Evolutionary conservation across 2,113 vertebrate species (phyloP), one percentile per base, ranked within the genome.

Genomic region (Pelvicachromis taeniatus): DNA sequence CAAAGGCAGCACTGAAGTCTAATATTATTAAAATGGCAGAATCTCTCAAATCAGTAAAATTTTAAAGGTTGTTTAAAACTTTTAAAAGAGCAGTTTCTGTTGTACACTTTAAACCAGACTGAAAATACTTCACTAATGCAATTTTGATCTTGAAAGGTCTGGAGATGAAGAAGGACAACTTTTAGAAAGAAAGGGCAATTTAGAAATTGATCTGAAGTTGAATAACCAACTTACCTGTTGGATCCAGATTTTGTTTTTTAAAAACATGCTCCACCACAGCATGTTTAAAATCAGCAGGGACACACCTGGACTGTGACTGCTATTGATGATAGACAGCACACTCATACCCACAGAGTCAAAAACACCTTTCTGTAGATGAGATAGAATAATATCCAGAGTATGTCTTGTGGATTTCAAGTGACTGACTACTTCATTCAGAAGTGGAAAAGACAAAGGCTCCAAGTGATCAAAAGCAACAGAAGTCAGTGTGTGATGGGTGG

Each of bases 301-400:
- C 10, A 38, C 9, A 17, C 56, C 21, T 0, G 21, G 0, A 55
- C 55, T 31, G 26, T 0, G 55, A 59, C 29, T 33, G 29, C 50
- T n/a, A n/a, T 53, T 9, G 50, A 19, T 53, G 3, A 53, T n/a
- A 53, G 50, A 53, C 50, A 19, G 56, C 56, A 6, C 16, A 33
- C 56, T 33, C 29, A 59, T 59, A 59, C 16, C 56, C 29, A 33
- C 31, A 33, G 8, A 33, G 29, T 33, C 16, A 33, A 59, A 59
- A 59, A 59, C 10, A 59, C 10, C 16, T 59, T 59, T 33, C 56
- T 59, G 56, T 59, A 6, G 56, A 33, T 5, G 16, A 33, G 29
- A 59, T 19, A 1, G 56, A 59, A 59, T 59, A 59, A 59, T 59
- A 59, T 59, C 56, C 14, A 33, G 56, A 33, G 56, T 1, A 33